phyloP scores from a whole-genome alignment of 2,797 vertebrate genomes.

The Etheostoma nigrum region DNA sequence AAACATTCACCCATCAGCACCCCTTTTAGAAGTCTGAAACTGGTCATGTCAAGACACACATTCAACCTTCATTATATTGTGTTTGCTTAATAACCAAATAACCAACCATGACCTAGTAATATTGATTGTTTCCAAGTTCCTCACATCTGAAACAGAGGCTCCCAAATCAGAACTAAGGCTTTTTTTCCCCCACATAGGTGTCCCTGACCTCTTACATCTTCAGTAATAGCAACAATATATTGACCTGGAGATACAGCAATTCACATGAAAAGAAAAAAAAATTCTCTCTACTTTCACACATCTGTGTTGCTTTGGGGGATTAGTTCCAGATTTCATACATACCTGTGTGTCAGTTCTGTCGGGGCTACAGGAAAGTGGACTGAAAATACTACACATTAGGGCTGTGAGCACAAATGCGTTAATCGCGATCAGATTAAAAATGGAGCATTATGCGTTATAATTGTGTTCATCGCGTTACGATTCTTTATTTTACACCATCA shows the following conservation, averaged over 20 bases:
- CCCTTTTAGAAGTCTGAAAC: conserved; percentile 44
- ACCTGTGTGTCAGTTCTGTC: too few relatives aligned
- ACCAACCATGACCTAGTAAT: conserved; percentile 18
- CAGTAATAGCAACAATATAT: background rate
- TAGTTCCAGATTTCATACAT: background rate
- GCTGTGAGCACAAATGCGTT: too few relatives aligned
- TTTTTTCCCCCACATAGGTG: conserved; percentile 25
- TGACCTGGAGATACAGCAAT: background rate
- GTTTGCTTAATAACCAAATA: conserved; percentile 54
- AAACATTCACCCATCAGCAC: conserved; percentile 55
- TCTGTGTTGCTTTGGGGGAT: background rate
- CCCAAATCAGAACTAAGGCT: conserved; percentile 2
- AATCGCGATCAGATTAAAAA: too few relatives aligned
- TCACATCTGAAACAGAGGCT: conserved; percentile 1
- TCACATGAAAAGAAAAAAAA: background rate
- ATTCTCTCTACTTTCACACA: background rate
- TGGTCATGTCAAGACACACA: conserved; percentile 40
- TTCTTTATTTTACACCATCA: too few relatives aligned
- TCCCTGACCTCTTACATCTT: background rate
- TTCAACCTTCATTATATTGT: conserved; percentile 43
- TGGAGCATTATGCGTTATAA: too few relatives aligned
- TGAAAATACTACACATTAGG: too few relatives aligned
- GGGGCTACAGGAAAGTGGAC: too few relatives aligned
- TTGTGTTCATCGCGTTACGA: too few relatives aligned
- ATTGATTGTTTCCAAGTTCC: conserved; percentile 2